Percentiles rank a stretch among this genome's conserved stretches.
Evolutionary conservation across 1,140 invertebrate species (phyloP).

Genomic region (Drosophila subpulchrella): DNA sequence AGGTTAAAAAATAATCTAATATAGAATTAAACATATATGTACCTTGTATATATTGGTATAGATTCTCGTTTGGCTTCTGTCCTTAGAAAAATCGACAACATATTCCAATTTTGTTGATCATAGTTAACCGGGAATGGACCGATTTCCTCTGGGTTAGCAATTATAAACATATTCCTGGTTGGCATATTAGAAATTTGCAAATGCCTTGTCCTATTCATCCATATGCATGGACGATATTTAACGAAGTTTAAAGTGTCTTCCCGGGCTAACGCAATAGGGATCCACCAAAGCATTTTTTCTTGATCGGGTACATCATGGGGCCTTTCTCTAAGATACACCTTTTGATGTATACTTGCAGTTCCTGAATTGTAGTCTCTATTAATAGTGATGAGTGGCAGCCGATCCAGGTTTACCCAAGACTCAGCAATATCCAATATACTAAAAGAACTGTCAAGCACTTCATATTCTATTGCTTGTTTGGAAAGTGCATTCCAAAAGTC

Average conservation of each 20-base stretch:
- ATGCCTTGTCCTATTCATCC: slow-evolving; percentile 87
- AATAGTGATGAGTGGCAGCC: slow-evolving; percentile 92
- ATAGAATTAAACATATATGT: not conserved
- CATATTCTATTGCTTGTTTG: slow-evolving; percentile 87
- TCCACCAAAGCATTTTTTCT: slow-evolving; percentile 89
- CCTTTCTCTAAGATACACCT: slow-evolving; percentile 89
- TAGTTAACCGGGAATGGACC: slow-evolving; percentile 94
- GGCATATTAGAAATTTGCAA: slow-evolving; percentile 86
- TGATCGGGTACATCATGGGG: slow-evolving; percentile 88
- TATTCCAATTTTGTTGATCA: slow-evolving; percentile 91
- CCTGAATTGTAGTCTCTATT: slow-evolving; percentile 88
- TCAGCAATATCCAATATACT: slow-evolving; percentile 89
- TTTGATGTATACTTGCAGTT: slow-evolving; percentile 88
- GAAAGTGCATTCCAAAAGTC: slow-evolving; percentile 93
- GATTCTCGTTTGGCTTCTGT: slow-evolving; percentile 85
- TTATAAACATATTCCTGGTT: slow-evolving; percentile 87
- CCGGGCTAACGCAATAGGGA: slow-evolving; percentile 87
- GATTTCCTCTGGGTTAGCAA: slow-evolving; percentile 92
- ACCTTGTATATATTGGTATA: slow-evolving; percentile 88
- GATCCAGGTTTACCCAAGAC: slow-evolving; percentile 92
- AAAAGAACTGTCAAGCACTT: slow-evolving; percentile 86
- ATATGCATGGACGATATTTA: slow-evolving; percentile 85
- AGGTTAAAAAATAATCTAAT: too few relatives aligned
- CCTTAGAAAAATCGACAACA: slow-evolving; percentile 88
- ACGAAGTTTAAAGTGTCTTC: slow-evolving; percentile 86